These are phyloP conservation scores for Ageneiosus marmoratus DNA, from an alignment of 2,113 vertebrate species.

Conservation along the genomic window DNA sequence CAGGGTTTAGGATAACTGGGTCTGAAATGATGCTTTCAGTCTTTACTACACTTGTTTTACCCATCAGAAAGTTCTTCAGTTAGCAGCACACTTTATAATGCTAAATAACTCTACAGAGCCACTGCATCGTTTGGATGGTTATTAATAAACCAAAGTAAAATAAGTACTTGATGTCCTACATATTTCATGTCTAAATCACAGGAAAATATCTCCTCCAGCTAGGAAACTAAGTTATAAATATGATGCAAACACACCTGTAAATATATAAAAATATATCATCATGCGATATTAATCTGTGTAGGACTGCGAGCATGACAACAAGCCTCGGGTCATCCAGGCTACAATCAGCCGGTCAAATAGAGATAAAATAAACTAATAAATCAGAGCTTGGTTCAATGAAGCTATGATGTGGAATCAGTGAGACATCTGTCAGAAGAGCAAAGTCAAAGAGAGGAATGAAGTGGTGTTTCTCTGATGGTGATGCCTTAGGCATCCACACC, in stretches of 20 bases:
- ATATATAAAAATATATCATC: neutral
- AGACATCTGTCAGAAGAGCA: slow-evolving; percentile 40
- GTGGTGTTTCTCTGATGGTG: slow-evolving; percentile 49
- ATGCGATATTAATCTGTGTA: neutral
- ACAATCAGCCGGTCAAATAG: neutral
- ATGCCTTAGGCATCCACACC: slow-evolving; percentile 45
- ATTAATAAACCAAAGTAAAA: slow-evolving; percentile 11
- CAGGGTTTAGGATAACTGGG: neutral
- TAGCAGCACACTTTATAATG: neutral
- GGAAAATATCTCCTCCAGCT: neutral
- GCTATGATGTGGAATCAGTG: slow-evolving; percentile 48
- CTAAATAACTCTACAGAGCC: neutral
- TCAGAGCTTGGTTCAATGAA: slow-evolving; percentile 41
- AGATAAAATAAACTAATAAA: slow-evolving; percentile 25
- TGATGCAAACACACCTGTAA: neutral
- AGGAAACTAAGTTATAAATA: neutral
- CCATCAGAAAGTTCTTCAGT: neutral
- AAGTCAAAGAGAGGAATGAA: slow-evolving; percentile 27
- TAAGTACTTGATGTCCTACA: neutral
- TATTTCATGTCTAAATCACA: neutral
- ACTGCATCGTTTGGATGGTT: neutral
- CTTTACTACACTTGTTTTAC: neutral
- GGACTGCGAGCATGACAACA: neutral
- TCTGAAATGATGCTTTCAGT: neutral
- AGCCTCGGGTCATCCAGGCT: neutral